Evolutionary conservation across 2,888 invertebrate genomes (phyloP), one percentile per base, ranked within the genome.

Genomic region (Stenchaetothrips biformis): DNA sequence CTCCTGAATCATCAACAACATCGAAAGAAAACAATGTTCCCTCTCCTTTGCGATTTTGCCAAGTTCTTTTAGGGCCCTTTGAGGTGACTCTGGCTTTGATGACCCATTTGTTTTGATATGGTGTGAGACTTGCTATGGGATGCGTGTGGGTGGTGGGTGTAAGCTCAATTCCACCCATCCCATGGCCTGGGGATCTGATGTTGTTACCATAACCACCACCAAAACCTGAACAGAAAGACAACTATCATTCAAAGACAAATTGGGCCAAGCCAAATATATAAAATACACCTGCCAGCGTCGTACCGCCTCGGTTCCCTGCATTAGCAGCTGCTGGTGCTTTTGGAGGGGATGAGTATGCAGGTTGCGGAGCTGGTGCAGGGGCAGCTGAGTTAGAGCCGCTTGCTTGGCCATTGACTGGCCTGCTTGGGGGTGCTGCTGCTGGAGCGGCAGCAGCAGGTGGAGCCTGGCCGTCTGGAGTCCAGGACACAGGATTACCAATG

Each of bases 81-180:
- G 90, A 92, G 81, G 93, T 93, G 0, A 98, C 95, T 79, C 98
- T 90, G 1, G 93, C 98, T 86, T 94, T 94, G 81, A 99, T 95
- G 2, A 95, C 93, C 97, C 98, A 98, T 84, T 93, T 95, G 87
- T 96, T 97, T 85, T 97, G 96, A 86, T 97, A 98, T 0, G 98
- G 98, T 83, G 95, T 97, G 16, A 98, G 89, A 83, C 94, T 94
- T 21, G 91, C 89, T 84, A 98, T 97, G 0, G 96, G 94, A 86
- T 92, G 91, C 47, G 92, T 90, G 86, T 90, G 87, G 4, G 82
- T 59, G 49, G 82, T 62, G 21, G 81, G 82, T 9, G 79, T 77
- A 11, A 80, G 59, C 48, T 80, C 78, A 9, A 81, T 53, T 16
- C 67, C 47, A 77, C 77, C 80, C 48, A 77, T 77, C 13, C 49